These are phyloP conservation scores for Benitochromis conjunctus DNA, from an alignment of 2,113 vertebrate genomes.

Conservation along the genomic window DNA sequence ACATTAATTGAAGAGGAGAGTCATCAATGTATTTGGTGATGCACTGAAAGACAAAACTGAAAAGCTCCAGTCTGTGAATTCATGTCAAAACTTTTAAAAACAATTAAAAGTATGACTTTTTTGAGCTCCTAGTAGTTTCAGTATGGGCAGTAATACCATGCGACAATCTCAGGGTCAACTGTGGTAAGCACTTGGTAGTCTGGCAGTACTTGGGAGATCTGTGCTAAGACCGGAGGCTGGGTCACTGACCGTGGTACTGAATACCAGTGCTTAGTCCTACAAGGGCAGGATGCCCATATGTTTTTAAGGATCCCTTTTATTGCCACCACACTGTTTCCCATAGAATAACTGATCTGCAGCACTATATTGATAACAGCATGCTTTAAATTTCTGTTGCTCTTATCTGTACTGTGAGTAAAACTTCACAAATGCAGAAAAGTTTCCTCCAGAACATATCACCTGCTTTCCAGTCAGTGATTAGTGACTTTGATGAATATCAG, in stretches of 20 bases:
- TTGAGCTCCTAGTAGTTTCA: background rate
- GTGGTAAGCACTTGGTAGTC: background rate
- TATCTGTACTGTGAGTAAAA: background rate
- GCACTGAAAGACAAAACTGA: fast-evolving
- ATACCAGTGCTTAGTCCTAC: background rate
- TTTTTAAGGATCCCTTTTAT: background rate
- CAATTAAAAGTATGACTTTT: background rate
- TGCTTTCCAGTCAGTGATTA: background rate
- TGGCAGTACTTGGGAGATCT: background rate
- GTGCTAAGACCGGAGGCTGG: background rate
- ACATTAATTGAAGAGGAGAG: background rate
- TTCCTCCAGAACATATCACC: background rate
- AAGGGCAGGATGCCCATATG: background rate
- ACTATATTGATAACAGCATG: fast-evolving
- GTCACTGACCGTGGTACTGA: conserved; percentile 52
- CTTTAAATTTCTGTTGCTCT: background rate
- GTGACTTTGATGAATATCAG: background rate
- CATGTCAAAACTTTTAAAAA: background rate
- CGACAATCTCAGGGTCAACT: background rate
- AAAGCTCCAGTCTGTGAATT: background rate
- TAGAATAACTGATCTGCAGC: background rate
- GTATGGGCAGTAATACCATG: background rate
- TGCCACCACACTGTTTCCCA: background rate
- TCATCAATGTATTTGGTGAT: background rate
- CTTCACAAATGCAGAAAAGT: background rate